phyloP scores from a whole-genome alignment of 2,113 vertebrate species.

The Megaceryle torquata region DNA sequence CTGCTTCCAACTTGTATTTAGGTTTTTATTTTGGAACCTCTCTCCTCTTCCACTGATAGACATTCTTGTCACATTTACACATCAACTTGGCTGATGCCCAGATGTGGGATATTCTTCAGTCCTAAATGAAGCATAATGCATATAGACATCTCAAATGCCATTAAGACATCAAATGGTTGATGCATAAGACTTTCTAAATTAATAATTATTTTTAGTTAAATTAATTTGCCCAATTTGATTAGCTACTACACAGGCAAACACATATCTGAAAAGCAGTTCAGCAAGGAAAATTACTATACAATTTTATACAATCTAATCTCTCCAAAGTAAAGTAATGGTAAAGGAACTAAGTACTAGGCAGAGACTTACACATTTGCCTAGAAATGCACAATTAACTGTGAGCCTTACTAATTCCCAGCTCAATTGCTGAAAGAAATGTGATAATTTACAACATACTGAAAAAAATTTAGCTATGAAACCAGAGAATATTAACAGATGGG shows the following conservation, averaged over 20 bases:
- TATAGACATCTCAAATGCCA: not conserved
- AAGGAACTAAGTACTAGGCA: not conserved
- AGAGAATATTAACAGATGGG: not conserved
- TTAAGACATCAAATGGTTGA: not conserved
- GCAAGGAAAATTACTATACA: not conserved
- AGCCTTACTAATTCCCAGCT: constrained; percentile 11
- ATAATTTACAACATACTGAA: not conserved
- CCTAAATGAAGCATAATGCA: not conserved
- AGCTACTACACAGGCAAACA: not conserved
- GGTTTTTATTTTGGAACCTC: not conserved
- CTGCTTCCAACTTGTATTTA: not conserved
- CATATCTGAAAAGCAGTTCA: not conserved
- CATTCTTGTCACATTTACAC: not conserved
- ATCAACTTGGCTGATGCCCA: not conserved
- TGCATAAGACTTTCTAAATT: not conserved
- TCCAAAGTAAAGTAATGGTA: not conserved
- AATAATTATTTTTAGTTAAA: not conserved
- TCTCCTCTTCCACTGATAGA: not conserved
- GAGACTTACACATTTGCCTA: not conserved
- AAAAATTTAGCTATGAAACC: not conserved
- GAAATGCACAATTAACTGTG: constrained; percentile 20
- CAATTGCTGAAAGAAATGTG: constrained; percentile 26
- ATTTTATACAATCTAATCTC: not conserved
- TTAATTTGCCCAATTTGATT: not conserved
- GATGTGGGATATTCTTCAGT: not conserved